Base-by-base conservation (phyloP, 2,888 invertebrate genomes). In the Oxyteleia sp. region DNA sequence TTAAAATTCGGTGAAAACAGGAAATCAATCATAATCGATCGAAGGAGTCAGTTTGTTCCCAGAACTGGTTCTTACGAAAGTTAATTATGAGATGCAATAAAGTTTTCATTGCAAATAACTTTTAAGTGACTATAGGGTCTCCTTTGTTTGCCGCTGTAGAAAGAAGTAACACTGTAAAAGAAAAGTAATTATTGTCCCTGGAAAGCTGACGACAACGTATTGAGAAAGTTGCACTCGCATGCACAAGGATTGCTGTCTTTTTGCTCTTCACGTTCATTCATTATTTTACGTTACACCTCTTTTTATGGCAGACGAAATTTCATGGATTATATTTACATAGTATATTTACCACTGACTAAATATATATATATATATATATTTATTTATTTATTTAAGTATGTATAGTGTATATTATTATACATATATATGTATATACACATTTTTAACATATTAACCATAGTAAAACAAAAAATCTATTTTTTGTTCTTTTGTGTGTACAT, bases 71-170 rank as follows among this genome's bases (percentile, higher is more conserved):
- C 47, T 45, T 38, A 38, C 45, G 10, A 63, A 55, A 23, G 43
- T 51, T 79, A 79, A 79, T 79, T 79, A 63, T 32, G 20, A 38
- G 35, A 45, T 61, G 55, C 55, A 63, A 71, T 79, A 63, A 79
- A 79, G 69, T 68, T 79, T 79, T 63, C 78, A 63, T 63, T 71
- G 45, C 51, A 43, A 51, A 47, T 55, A 63, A 63, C 69, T 71
- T 63, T 71, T 55, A 63, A 79, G 68, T 69, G 68, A 78, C 32
- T 53, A 51, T 61, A 45, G 43, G 47, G 66, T 61, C 43, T 68
- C 57, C 59, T 57, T 64, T 59, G 53, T 69, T 69, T 51, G 45
- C 57, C 41, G 29, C 26, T 18, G 11, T 38, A 29, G 49, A 68
- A 69, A 61, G 61, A 53, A 78, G 53, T 41, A 38, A 57, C 23